Evolutionary conservation across 1,140 invertebrate genomes (phyloP).

Genomic region (Zaprionus africanus): DNA sequence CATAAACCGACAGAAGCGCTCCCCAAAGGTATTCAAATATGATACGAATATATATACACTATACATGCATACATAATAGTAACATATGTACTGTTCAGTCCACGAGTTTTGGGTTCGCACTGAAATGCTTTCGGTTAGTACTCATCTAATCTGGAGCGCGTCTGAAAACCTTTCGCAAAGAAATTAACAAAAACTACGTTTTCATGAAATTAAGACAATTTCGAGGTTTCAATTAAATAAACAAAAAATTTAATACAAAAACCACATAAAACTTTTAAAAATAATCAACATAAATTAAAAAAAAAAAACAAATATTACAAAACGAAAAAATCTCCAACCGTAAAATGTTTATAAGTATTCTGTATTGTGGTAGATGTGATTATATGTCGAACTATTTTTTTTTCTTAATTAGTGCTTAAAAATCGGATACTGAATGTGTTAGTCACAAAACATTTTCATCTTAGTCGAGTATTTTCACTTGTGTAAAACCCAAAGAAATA

Average conservation of each 20-base stretch:
- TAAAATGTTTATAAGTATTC: constrained; percentile 38
- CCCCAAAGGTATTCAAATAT: background rate
- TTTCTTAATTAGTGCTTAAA: constrained; percentile 6
- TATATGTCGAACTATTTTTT: constrained; percentile 35
- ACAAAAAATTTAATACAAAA: constrained; percentile 22
- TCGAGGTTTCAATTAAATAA: constrained; percentile 78
- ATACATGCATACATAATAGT: too few relatives aligned
- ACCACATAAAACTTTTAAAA: constrained; percentile 31
- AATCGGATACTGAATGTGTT: constrained; percentile 16
- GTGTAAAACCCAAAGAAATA: constrained; percentile 39
- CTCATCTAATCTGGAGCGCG: constrained; percentile 10
- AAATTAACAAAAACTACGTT: constrained; percentile 60
- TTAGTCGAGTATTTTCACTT: constrained; percentile 44
- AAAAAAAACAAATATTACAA: constrained; percentile 13
- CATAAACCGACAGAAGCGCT: constrained; percentile 6
- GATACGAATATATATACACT: background rate
- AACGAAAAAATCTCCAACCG: constrained; percentile 4
- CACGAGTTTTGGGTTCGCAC: background rate
- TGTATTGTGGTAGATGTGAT: constrained; percentile 57
- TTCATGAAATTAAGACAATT: constrained; percentile 81
- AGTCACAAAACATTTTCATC: constrained; percentile 12
- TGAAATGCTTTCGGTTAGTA: background rate
- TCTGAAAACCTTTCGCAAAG: constrained; percentile 36
- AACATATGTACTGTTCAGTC: background rate
- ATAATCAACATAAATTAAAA: constrained; percentile 34